Conservation (phyloP, 1,140 invertebrate species). For the Drosophila nasuta region DNA sequence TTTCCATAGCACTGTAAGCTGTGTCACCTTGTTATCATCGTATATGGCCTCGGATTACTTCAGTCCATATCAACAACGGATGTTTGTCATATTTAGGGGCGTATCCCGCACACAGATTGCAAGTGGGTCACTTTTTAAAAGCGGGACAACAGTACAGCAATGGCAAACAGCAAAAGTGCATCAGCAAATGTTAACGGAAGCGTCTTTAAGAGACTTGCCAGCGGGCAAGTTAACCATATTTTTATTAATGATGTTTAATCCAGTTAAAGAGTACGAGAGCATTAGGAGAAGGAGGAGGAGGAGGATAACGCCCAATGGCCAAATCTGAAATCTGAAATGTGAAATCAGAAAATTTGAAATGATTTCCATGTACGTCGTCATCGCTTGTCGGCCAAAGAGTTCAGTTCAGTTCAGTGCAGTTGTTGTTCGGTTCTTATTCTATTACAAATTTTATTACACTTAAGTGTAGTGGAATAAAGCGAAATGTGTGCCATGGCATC, state of each 20-base stretch:
- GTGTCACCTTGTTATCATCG: conserved; percentile 37
- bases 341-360: conserved; percentile 44
- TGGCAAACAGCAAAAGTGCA: conserved; percentile 44
- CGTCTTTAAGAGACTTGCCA: conserved; percentile 1
- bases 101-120: conserved; percentile 60
- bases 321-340: conserved; percentile 61
- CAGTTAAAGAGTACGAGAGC: conserved; percentile 35
- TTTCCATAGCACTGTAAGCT: conserved; percentile 61
- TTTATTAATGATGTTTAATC: conserved; percentile 66
- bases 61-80: conserved; percentile 59
- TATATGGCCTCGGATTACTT: conserved; percentile 56
- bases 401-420: conserved; percentile 1
- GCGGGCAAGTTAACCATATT: conserved; percentile 28
- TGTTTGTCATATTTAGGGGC: conserved; percentile 72
- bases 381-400: conserved; percentile 13
- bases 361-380: conserved; percentile 60
- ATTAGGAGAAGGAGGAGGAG: conserved; percentile 11
- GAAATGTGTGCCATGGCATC: conserved; percentile 75
- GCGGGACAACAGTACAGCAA: background rate
- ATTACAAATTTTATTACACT: conserved; percentile 82
- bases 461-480: conserved; percentile 75
- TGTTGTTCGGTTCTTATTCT: conserved; percentile 61
- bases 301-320: conserved; percentile 47
- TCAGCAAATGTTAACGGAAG: conserved; percentile 43
- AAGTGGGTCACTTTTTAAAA: conserved; percentile 40